A percentile compares a stretch with the other conserved stretches of the same genome.
phyloP scores from a whole-genome alignment of 2,113 vertebrate species.

The Oreochromis aureus region DNA sequence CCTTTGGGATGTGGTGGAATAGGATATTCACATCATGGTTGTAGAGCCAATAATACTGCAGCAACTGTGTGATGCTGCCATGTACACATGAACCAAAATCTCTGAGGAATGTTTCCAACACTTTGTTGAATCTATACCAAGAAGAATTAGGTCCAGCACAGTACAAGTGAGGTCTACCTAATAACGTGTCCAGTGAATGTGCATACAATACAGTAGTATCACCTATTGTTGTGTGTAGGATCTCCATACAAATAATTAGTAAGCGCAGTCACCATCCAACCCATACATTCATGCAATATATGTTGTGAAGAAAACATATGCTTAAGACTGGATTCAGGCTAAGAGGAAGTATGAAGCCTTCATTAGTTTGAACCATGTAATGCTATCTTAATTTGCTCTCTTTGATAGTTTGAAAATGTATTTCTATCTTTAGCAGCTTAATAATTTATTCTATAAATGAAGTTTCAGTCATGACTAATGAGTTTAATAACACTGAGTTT shows the following conservation, averaged over 20 bases:
- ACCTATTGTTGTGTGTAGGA: neutral
- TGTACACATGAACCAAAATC: neutral
- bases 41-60: too few species aligned
- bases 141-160: neutral
- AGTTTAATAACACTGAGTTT: neutral
- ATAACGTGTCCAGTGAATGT: neutral
- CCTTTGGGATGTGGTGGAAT: neutral
- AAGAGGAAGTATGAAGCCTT: neutral
- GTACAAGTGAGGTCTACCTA: neutral
- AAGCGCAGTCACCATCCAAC: fast-evolving
- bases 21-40: neutral
- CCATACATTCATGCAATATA: neutral
- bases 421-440: neutral
- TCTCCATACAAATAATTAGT: neutral
- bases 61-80: neutral
- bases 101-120: neutral
- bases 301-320: neutral
- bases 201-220: neutral
- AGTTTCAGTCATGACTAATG: neutral
- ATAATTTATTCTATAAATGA: neutral
- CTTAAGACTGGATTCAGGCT: neutral
- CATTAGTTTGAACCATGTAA: neutral
- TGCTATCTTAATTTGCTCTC: neutral
- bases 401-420: neutral
- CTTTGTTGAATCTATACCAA: neutral